Evolutionary conservation across 1,140 invertebrate species (phyloP).

Genomic region (Leptopilina clavipes): DNA sequence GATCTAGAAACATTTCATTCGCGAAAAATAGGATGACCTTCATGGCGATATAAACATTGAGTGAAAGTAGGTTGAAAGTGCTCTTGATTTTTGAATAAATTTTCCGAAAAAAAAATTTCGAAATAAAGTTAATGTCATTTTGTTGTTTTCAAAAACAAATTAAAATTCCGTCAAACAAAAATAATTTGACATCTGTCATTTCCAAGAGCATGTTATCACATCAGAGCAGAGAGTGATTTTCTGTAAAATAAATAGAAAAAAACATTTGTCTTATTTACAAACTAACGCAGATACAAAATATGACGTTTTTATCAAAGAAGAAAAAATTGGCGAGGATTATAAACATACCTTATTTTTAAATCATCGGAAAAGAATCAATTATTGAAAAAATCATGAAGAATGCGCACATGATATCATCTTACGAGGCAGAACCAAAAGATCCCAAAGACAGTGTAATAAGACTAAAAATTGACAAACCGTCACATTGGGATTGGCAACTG

Average conservation of each 20-base stretch:
- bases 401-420: slow-evolving; percentile 52
- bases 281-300: no score
- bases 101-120: no score
- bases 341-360: no score
- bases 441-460: slow-evolving; percentile 61
- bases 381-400: slow-evolving; percentile 52
- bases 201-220: no score
- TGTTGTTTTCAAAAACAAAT: no score
- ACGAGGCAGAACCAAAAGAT: slow-evolving; percentile 36
- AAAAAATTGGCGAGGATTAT: not conserved
- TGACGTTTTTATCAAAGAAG: no score
- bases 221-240: no score
- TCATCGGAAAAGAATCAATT: not conserved
- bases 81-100: not conserved
- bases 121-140: no score
- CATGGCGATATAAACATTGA: not conserved
- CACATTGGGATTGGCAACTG: slow-evolving; percentile 68
- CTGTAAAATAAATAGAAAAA: no score
- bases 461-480: slow-evolving; percentile 65
- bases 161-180: no score
- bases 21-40: slow-evolving; percentile 24
- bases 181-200: no score
- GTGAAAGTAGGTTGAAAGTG: slow-evolving; percentile 17
- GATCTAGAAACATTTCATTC: slow-evolving; percentile 3
- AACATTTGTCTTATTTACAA: no score